A percentile compares a stretch with the other conserved stretches of the same genome.
These are phyloP conservation scores for Puntigrus tetrazona DNA, from an alignment of 2,113 vertebrate species.

Conservation along the genomic window DNA sequence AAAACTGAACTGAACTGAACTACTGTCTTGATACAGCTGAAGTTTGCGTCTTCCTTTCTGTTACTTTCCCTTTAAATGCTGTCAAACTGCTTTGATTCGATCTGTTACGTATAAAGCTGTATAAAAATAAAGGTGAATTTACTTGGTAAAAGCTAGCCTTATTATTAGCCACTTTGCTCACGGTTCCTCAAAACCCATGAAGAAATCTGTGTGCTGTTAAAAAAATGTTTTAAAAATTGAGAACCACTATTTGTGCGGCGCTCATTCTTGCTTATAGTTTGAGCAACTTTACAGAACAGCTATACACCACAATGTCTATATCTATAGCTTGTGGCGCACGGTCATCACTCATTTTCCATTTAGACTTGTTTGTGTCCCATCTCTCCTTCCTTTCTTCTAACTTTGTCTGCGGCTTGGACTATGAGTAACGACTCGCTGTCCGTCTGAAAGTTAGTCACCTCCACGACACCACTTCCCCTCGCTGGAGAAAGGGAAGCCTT, in stretches of 20 bases:
- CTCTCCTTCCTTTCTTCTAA: conserved; percentile 41
- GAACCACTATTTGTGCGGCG: background rate
- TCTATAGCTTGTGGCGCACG: conserved; percentile 20
- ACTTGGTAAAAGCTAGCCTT: background rate
- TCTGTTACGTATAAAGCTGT: background rate
- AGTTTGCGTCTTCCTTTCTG: background rate
- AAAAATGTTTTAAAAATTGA: background rate
- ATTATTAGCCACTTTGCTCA: background rate
- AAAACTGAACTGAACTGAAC: background rate
- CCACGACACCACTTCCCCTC: conserved; percentile 48
- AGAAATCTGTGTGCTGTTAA: background rate
- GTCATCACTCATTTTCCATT: conserved; percentile 31
- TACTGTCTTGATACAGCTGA: background rate
- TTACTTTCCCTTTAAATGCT: background rate
- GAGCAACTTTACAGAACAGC: conserved; percentile 11
- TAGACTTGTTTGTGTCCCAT: conserved; percentile 26
- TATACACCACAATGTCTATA: background rate
- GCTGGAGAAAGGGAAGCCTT: conserved; percentile 44
- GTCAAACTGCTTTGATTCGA: background rate
- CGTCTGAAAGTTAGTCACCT: conserved; percentile 55
- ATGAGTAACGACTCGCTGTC: conserved; percentile 49
- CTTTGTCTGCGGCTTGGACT: background rate
- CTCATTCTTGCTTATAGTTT: background rate
- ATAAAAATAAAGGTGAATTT: background rate
- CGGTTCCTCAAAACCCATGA: background rate